Evolutionary conservation across 2,888 invertebrate genomes (phyloP).

Genomic region (Drosophila dives): DNA sequence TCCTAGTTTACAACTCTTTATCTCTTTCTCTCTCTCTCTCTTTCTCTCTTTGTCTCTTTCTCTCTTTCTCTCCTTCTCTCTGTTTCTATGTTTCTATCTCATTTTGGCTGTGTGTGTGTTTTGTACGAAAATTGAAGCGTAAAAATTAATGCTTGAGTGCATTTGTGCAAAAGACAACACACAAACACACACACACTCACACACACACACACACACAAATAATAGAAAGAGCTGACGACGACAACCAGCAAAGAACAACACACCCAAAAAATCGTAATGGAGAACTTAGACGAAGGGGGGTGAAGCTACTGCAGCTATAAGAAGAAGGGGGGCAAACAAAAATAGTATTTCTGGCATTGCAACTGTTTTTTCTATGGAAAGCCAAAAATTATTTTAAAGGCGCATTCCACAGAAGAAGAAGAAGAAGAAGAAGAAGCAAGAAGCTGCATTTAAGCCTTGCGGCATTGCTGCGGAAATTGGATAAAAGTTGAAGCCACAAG

Average conservation of each 20-base stretch:
- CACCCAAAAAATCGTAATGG: constrained; percentile 25
- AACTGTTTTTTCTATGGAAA: constrained; percentile 3
- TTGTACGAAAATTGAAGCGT: constrained; percentile 76
- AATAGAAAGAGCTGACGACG: constrained; percentile 17
- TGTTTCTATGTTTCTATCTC: not conserved
- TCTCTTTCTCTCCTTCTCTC: constrained; percentile 6
- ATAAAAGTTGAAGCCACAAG: constrained; percentile 14
- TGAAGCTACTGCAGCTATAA: not conserved
- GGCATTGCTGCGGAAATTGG: constrained; percentile 20
- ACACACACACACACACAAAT: constrained; percentile 6
- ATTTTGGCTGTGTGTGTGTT: constrained; percentile 46
- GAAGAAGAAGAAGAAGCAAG: not conserved
- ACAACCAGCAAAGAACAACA: constrained; percentile 33
- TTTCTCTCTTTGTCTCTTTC: constrained; percentile 9
- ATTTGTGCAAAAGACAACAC: constrained; percentile 76
- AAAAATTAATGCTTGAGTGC: constrained; percentile 79
- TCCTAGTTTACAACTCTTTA: constrained; percentile 10
- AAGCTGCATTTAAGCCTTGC: constrained; percentile 6
- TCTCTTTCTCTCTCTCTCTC: constrained; percentile 8
- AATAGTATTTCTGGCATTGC: constrained; percentile 6
- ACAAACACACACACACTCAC: constrained; percentile 21
- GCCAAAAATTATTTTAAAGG: constrained; percentile 7
- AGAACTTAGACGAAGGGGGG: not conserved
- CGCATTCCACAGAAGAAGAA: constrained; percentile 9
- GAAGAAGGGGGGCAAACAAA: not conserved